Evolutionary conservation across 2,888 invertebrate species (phyloP).

Genomic region (Cheilosia soror): DNA sequence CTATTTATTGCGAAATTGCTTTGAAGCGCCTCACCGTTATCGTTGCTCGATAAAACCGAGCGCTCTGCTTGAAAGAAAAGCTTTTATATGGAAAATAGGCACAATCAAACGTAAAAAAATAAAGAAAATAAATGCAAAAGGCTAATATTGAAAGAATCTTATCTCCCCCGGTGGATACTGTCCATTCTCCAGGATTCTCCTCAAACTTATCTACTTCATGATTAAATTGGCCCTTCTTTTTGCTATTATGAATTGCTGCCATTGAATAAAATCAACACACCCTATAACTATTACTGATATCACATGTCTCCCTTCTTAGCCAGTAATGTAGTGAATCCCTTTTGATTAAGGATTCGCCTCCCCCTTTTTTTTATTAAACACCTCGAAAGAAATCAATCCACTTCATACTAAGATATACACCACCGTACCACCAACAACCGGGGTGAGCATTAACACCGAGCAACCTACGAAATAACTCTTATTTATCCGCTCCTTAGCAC

Average conservation of each 20-base stretch:
- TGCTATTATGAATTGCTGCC: background rate
- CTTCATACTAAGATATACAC: constrained; percentile 1
- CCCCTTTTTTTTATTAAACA: background rate
- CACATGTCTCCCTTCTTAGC: background rate
- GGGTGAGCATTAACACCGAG: background rate
- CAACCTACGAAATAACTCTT: constrained; percentile 29
- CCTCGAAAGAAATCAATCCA: constrained; percentile 20
- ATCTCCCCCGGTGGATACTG: too few species aligned
- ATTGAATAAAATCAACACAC: background rate
- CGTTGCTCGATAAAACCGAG: too few species aligned
- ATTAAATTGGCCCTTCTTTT: background rate
- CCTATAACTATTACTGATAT: background rate
- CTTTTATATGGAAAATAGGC: too few species aligned
- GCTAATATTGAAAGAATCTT: too few species aligned
- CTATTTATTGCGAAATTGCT: too few species aligned
- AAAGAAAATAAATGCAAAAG: too few species aligned
- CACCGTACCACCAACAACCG: background rate
- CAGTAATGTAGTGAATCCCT: background rate
- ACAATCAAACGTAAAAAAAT: too few species aligned
- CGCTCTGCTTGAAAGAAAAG: too few species aligned
- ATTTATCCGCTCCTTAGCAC: constrained; percentile 47
- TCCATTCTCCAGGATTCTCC: background rate
- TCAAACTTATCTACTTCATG: background rate
- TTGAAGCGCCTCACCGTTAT: too few species aligned
- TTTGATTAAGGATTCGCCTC: background rate